Conservation (phyloP, 2,888 invertebrate genomes). For the Watsonalla cultraria region DNA sequence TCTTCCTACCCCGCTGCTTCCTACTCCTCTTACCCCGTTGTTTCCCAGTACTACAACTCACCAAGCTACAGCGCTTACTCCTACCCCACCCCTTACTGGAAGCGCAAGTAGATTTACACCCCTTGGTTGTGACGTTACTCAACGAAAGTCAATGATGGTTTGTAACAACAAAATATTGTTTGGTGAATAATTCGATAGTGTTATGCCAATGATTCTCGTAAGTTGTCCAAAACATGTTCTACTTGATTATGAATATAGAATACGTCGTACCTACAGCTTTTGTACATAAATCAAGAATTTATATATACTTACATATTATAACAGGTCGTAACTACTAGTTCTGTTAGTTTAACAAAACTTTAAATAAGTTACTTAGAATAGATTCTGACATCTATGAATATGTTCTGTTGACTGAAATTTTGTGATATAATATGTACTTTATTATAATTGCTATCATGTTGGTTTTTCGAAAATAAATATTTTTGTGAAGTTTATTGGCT, state of each 20-base stretch:
- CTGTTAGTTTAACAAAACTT: too few species aligned
- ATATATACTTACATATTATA: too few species aligned
- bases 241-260: not conserved
- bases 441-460: too few species aligned
- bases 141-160: not conserved
- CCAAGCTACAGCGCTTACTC: slow-evolving; percentile 5
- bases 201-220: not conserved
- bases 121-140: not conserved
- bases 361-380: too few species aligned
- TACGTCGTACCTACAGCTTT: not conserved
- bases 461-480: too few species aligned
- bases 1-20: not conserved
- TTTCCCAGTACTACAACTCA: not conserved
- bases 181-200: not conserved
- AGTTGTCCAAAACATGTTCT: not conserved
- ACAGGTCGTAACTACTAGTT: too few species aligned
- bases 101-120: slow-evolving; percentile 1
- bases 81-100: slow-evolving; percentile 7
- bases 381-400: too few species aligned
- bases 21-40: not conserved
- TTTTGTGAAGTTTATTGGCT: too few species aligned
- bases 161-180: not conserved
- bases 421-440: too few species aligned
- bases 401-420: too few species aligned
- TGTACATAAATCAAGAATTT: too few species aligned